A percentile compares a stretch with the other conserved stretches of the same genome.
These are phyloP conservation scores for Centruroides vittatus DNA, from an alignment of 1,140 invertebrate genomes.

Conservation along the genomic window DNA sequence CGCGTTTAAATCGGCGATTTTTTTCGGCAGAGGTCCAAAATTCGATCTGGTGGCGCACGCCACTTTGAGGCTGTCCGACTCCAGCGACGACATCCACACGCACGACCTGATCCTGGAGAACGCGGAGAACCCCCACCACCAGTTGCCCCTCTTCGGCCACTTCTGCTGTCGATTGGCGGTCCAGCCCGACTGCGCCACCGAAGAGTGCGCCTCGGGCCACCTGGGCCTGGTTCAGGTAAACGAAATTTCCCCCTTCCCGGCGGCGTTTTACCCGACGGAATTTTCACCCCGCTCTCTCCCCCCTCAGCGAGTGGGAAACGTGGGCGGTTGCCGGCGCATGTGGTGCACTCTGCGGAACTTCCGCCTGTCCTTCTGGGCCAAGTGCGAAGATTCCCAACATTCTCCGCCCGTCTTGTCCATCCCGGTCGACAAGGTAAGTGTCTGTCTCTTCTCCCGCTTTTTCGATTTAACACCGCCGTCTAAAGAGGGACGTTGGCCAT, in stretches of 20 bases:
- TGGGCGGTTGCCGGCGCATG: too few relatives aligned
- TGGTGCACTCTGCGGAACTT: too few relatives aligned
- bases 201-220: conserved; percentile 38
- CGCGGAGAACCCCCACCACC: conserved; percentile 35
- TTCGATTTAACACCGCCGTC: too few relatives aligned
- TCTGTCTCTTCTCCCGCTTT: too few relatives aligned
- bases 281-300: neutral
- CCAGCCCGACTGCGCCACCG: conserved; percentile 44
- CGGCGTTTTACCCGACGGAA: neutral
- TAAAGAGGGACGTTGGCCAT: too few relatives aligned
- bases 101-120: conserved; percentile 29
- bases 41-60: conserved; percentile 52
- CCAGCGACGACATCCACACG: conserved; percentile 37
- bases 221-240: conserved; percentile 33
- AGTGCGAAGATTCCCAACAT: too few relatives aligned
- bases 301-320: neutral
- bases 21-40: conserved; percentile 41
- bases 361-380: too few relatives aligned
- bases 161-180: conserved; percentile 55
- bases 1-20: too few relatives aligned
- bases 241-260: neutral
- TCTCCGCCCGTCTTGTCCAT: too few relatives aligned
- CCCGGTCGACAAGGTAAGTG: too few relatives aligned
- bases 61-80: conserved; percentile 42
- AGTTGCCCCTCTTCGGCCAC: conserved; percentile 53